phyloP scores from a whole-genome alignment of 2,888 invertebrate genomes.

The Cetonia aurata region DNA sequence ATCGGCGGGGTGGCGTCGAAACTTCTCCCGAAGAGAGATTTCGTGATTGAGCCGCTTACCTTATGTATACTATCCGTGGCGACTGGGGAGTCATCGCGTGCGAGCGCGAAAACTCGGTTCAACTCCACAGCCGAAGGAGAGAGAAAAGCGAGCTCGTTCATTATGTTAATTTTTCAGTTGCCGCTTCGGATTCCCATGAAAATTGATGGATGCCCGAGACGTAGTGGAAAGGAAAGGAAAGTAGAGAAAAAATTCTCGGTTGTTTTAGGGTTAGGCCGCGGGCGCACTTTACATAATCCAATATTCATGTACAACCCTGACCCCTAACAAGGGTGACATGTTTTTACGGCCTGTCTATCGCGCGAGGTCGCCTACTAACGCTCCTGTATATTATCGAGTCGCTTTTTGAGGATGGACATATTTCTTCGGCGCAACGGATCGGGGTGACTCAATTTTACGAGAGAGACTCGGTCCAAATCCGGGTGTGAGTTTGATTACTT shows the following conservation, averaged over 20 bases:
- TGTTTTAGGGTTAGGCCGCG: constrained; percentile 36
- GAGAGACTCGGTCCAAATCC: constrained; percentile 23
- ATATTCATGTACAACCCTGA: constrained; percentile 54
- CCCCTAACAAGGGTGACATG: constrained; percentile 51
- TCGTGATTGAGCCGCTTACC: constrained; percentile 33
- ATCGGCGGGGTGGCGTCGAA: constrained; percentile 45
- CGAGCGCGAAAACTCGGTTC: constrained; percentile 7
- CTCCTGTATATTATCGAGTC: neutral
- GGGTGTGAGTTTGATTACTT: constrained; percentile 41
- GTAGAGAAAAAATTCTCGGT: constrained; percentile 9
- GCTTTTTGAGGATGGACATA: neutral
- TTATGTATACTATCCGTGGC: constrained; percentile 11
- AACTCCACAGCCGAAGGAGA: neutral
- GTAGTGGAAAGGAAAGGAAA: neutral
- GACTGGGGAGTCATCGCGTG: constrained; percentile 12
- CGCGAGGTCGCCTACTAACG: constrained; percentile 16
- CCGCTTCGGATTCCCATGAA: constrained; percentile 39
- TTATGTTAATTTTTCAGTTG: constrained; percentile 44
- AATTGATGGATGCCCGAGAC: constrained; percentile 26
- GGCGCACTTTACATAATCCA: constrained; percentile 53
- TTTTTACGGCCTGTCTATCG: constrained; percentile 52
- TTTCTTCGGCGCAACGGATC: constrained; percentile 15
- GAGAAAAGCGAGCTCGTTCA: constrained; percentile 25
- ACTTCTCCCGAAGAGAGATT: constrained; percentile 29
- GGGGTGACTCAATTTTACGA: constrained; percentile 37